A percentile compares a stretch with the other conserved stretches of the same genome.
These are phyloP conservation scores for Trissolcus basalis DNA, from an alignment of 1,140 invertebrate genomes.

Conservation along the genomic window DNA sequence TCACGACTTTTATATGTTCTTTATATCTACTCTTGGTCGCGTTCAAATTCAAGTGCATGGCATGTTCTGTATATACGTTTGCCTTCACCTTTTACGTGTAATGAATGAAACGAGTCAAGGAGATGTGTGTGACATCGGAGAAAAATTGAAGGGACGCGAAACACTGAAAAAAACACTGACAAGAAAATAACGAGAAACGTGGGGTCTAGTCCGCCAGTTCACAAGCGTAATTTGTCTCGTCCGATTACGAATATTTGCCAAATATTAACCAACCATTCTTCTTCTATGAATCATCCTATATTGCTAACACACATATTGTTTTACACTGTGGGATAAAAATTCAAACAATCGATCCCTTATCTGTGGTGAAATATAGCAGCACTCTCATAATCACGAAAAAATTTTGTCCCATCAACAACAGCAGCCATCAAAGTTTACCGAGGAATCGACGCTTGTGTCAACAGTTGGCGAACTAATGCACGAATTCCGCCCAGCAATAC, in stretches of 20 bases:
- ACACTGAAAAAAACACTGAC: constrained; percentile 23
- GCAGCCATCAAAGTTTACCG: constrained; percentile 24
- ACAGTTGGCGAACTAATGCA: constrained; percentile 37
- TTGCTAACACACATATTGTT: constrained; percentile 20
- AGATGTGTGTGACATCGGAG: constrained; percentile 46
- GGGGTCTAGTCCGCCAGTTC: constrained; percentile 32
- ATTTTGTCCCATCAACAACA: constrained; percentile 26
- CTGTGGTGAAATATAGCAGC: neutral
- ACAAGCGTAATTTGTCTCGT: constrained; percentile 34
- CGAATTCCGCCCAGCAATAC: constrained; percentile 28
- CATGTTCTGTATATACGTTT: constrained; percentile 49
- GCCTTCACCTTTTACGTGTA: constrained; percentile 50
- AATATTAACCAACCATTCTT: too few relatives aligned
- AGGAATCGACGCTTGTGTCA: constrained; percentile 32
- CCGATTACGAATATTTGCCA: constrained; percentile 39
- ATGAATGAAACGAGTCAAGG: constrained; percentile 58
- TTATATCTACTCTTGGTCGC: constrained; percentile 41
- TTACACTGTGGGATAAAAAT: constrained; percentile 18
- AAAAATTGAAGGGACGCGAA: constrained; percentile 45
- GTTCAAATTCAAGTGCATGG: constrained; percentile 48
- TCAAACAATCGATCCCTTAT: too few relatives aligned
- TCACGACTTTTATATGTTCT: constrained; percentile 30
- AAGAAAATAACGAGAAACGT: constrained; percentile 42
- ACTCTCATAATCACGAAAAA: constrained; percentile 25
- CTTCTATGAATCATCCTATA: too few relatives aligned